Base-by-base conservation (phyloP, 2,113 vertebrate species). In the Pseudorasbora parva region DNA sequence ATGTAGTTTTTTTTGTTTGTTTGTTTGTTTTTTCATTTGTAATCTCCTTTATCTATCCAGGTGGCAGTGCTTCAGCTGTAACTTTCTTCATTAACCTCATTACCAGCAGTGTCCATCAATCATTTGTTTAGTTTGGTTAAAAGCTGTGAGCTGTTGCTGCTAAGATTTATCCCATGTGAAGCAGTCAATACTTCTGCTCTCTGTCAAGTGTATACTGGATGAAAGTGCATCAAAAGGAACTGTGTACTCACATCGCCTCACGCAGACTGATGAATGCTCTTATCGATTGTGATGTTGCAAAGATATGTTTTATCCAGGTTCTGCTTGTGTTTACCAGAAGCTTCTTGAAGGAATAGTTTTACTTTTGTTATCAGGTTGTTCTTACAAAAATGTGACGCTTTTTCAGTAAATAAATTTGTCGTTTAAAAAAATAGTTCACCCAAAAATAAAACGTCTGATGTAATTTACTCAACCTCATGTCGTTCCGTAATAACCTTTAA, bases 101-200 rank as follows among this genome's bases (percentile, higher is more conserved):
- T 33, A 54, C 47, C 49, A 33, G 51, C 30, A 57, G 74, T 14
- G 73, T 56, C 73, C 51, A 56, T 76, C 73, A 76, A 14, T 76
- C 49, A 56, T 76, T 9, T 33, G 30, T 57, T 77, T 77, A 56
- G 73, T 57, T 77, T 77, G 51, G 74, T 30, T 57, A 57, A 77
- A 77, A n/a, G 74, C 30, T 54, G 72, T 33, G 72, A 59, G 79
- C 19, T 8, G 37, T 54, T 59, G 45, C 21, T 45, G 57, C 1
- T 37, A 11, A 81, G 56, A 71, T 82, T 45, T 54, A 47, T 54
- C 62, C 37, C 66, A 59, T 41, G 56, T 71, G 54, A 82, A 81
- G 43, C 47, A 71, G 84, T 78, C 84, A 11, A 78, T 86, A 82
- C 25, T 62, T 11, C 11, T 77, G 74, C 56, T 68, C 41, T 69